phyloP scores from a whole-genome alignment of 1,140 invertebrate species.

The Pollicipes pollicipes region DNA sequence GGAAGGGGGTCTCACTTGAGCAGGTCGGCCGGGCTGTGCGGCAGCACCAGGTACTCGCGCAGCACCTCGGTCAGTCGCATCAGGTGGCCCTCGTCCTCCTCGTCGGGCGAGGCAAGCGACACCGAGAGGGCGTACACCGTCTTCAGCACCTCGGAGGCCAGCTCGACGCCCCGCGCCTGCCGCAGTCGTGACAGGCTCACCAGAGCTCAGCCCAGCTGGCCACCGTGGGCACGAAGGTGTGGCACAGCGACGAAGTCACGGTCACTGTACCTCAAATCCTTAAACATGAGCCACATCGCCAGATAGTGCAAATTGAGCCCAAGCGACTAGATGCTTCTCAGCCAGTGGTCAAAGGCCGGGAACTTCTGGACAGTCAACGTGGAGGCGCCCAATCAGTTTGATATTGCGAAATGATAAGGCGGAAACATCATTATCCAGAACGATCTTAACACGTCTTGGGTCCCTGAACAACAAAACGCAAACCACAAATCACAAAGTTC shows the following conservation, averaged over 20 bases:
- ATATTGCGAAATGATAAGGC: too few relatives aligned
- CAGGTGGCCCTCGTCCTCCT: slow-evolving; percentile 53
- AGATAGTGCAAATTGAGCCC: too few relatives aligned
- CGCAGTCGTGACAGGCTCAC: slow-evolving; percentile 12
- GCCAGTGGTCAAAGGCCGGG: too few relatives aligned
- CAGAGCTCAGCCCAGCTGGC: too few relatives aligned
- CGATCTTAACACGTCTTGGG: background rate
- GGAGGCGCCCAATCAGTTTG: too few relatives aligned
- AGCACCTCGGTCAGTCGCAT: slow-evolving; percentile 51
- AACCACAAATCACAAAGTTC: too few relatives aligned
- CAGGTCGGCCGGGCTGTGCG: slow-evolving; percentile 47
- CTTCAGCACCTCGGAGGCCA: slow-evolving; percentile 70
- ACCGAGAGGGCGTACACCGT: slow-evolving; percentile 73
- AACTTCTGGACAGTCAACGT: too few relatives aligned
- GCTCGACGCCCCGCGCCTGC: slow-evolving; percentile 42
- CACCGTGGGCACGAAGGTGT: too few relatives aligned
- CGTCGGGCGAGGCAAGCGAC: slow-evolving; percentile 24
- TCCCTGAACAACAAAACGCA: background rate
- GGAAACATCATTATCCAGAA: slow-evolving; percentile 9
- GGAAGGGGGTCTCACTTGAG: slow-evolving; percentile 49
- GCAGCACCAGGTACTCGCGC: slow-evolving; percentile 45
- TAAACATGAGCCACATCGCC: too few relatives aligned
- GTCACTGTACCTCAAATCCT: too few relatives aligned
- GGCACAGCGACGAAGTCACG: too few relatives aligned
- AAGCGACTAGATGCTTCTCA: too few relatives aligned